These are phyloP conservation scores for Urocitellus parryii DNA, from an alignment of 2,113 vertebrate species.

Conservation along the genomic window DNA sequence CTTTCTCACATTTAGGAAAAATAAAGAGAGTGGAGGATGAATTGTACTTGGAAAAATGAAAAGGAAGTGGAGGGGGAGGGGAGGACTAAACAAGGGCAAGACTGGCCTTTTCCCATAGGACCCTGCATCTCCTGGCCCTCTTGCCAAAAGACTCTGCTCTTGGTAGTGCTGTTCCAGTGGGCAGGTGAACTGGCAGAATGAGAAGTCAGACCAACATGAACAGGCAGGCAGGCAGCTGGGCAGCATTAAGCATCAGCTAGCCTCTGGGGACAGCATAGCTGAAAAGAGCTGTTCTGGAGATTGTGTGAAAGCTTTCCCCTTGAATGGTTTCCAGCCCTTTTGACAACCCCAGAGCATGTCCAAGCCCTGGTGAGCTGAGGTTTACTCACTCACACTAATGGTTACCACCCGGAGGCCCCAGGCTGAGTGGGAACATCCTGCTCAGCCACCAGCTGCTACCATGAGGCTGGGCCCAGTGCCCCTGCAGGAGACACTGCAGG, in stretches of 20 bases:
- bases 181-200: not conserved
- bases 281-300: slow-evolving; percentile 3
- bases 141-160: not conserved
- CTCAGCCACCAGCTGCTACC: not conserved
- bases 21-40: not conserved
- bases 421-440: not conserved
- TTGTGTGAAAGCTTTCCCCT: slow-evolving; percentile 21
- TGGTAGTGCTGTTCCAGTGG: not conserved
- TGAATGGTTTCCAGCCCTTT: slow-evolving; percentile 36
- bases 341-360: not conserved
- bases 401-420: not conserved
- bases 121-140: not conserved
- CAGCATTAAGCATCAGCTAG: not conserved
- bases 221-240: slow-evolving; percentile 13
- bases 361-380: not conserved
- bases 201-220: not conserved
- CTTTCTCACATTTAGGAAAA: slow-evolving; percentile 3
- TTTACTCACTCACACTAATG: not conserved
- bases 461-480: not conserved
- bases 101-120: not conserved
- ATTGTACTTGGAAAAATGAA: not conserved
- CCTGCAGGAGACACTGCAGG: not conserved
- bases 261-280: not conserved
- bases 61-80: not conserved
- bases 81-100: not conserved